These are phyloP conservation scores for Alviniconcha strummeri DNA, from an alignment of 2,888 invertebrate species.

Conservation along the genomic window DNA sequence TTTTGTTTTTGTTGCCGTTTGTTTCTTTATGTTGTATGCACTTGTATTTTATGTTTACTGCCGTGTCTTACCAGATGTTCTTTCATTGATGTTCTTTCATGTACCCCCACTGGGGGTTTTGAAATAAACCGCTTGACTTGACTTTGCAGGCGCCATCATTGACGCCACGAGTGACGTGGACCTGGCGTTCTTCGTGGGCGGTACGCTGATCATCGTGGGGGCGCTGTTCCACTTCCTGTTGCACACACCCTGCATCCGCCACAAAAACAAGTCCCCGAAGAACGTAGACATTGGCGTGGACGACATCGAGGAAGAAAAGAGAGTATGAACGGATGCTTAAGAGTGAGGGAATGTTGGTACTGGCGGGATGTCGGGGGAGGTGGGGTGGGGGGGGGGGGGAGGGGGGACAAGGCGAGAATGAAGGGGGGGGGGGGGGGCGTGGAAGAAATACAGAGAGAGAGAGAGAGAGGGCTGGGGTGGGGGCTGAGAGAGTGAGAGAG, in stretches of 20 bases:
- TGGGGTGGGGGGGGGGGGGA: not conserved
- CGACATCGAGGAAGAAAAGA: not conserved
- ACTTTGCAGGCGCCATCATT: constrained; percentile 85
- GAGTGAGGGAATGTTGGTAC: not conserved
- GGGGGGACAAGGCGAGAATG: not conserved
- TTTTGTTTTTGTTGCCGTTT: too few relatives aligned
- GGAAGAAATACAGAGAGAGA: not conserved
- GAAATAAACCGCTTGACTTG: too few relatives aligned
- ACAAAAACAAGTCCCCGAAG: not conserved
- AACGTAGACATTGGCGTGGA: constrained; percentile 8
- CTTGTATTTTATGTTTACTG: too few relatives aligned
- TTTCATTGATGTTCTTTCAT: too few relatives aligned
- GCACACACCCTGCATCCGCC: constrained; percentile 60
- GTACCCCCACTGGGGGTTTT: too few relatives aligned
- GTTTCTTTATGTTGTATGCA: too few relatives aligned
- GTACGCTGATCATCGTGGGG: constrained; percentile 88
- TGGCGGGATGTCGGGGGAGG: not conserved
- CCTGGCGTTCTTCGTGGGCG: constrained; percentile 94
- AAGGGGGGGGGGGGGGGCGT: not conserved
- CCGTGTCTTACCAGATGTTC: too few relatives aligned
- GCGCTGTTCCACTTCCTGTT: constrained; percentile 83
- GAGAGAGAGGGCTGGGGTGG: not conserved
- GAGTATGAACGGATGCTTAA: too few relatives aligned
- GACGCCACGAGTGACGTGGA: constrained; percentile 90
- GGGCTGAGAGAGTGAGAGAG: not conserved